Percentiles rank a stretch among this genome's conserved stretches.
Conservation (phyloP, 2,888 invertebrate genomes). For the Iphiclides podalirius region DNA sequence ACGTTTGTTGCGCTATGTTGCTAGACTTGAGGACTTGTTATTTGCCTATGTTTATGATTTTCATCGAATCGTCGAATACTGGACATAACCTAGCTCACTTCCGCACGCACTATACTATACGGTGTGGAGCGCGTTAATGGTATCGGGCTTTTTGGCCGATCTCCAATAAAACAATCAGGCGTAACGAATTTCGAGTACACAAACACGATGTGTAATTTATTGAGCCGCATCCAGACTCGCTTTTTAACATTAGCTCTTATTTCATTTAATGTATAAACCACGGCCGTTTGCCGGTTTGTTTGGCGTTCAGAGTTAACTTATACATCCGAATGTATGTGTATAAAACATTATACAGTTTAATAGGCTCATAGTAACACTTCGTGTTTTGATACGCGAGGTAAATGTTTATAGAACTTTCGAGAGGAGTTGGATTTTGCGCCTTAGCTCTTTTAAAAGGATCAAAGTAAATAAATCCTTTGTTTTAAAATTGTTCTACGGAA, state of each 20-base stretch:
- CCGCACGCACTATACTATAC: slow-evolving; percentile 33
- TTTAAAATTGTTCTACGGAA: too few species aligned
- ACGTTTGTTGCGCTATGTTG: too few species aligned
- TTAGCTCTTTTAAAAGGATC: too few species aligned
- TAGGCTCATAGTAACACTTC: slow-evolving; percentile 1
- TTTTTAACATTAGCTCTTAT: slow-evolving; percentile 55
- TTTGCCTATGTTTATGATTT: too few species aligned
- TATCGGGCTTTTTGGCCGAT: slow-evolving; percentile 55
- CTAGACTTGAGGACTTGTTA: too few species aligned
- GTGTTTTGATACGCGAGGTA: background rate
- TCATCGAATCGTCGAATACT: slow-evolving; percentile 10
- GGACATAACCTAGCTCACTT: slow-evolving; percentile 34
- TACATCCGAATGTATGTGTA: slow-evolving; percentile 11
- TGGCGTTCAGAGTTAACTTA: slow-evolving; percentile 37
- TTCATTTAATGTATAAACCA: slow-evolving; percentile 46
- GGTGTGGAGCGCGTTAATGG: slow-evolving; percentile 33
- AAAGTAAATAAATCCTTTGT: too few species aligned
- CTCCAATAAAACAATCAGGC: slow-evolving; percentile 70
- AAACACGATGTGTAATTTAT: slow-evolving; percentile 60
- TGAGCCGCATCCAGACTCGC: slow-evolving; percentile 47
- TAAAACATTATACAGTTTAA: slow-evolving; percentile 6
- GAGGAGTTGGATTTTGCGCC: background rate
- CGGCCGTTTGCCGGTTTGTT: slow-evolving; percentile 41
- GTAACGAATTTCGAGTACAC: slow-evolving; percentile 51
- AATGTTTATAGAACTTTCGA: background rate